Base-by-base conservation (phyloP, 2,888 invertebrate species). In the Malacosoma neustria region DNA sequence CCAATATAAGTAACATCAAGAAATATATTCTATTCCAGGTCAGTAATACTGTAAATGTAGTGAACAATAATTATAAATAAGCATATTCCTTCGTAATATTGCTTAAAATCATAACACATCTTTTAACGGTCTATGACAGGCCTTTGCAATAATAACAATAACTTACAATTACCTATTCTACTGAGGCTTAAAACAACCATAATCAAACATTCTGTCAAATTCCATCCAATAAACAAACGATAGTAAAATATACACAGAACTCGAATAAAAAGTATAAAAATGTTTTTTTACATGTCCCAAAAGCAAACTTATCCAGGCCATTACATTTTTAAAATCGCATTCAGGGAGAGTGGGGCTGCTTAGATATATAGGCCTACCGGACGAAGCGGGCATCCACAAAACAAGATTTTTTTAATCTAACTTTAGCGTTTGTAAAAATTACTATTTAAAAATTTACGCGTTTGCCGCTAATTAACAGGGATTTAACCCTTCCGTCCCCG, bases 361-460 rank as follows among this genome's bases (percentile, higher is more conserved):
- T n/a, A n/a, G n/a, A n/a, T 57, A 74, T 73, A 73, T 85, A 82
- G 85, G 86, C 85, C 86, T 86, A 86, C 67, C 48, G 66, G 68
- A 61, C 45, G 57, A 51, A 48, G 52, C 58, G 60, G 61, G 61
- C 62, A 45, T 50, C 49, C 58, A 57, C 67, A 61, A 64, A 69
- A 72, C 69, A 74, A 73, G 74, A 73, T 66, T 75, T 84, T 79
- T 85, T 85, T 84, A 86, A 85, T 86, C 81, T 76, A 86, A 85
- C 84, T 86, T 85, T 79, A 73, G 73, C 84, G 79, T 85, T 84
- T 81, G 84, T 81, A 86, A 87, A 87, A 87, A 86, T 85, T 81
- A 85, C 80, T 81, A 75, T 79, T 85, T 84, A 82, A 85, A 85
- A 71, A 85, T 85, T 81, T 70, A 86, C 69, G 60, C 64, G 67